Conservation (phyloP, 2,797 vertebrate genomes). For the Tadarida brasiliensis region DNA sequence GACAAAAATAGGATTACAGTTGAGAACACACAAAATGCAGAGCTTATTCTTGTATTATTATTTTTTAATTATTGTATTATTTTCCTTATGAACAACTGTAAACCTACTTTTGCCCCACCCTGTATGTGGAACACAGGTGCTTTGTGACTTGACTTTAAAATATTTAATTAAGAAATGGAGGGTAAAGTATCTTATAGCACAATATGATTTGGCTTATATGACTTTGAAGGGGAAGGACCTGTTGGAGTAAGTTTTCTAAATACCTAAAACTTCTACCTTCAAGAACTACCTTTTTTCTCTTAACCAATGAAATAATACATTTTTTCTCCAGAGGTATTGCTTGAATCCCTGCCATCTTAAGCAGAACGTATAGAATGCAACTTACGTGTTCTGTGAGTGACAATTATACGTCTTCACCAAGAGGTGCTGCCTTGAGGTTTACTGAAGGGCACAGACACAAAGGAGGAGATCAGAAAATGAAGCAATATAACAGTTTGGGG, state of each 20-base stretch:
- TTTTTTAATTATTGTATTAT: not conserved
- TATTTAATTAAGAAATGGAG: slow-evolving; percentile 51
- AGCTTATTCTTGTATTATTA: not conserved
- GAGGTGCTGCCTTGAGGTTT: not conserved
- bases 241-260: slow-evolving; percentile 52
- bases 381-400: not conserved
- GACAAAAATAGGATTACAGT: not conserved
- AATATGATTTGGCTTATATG: not conserved
- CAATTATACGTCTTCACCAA: not conserved
- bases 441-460: not conserved
- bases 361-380: not conserved
- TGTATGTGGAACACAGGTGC: not conserved
- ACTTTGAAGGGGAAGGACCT: not conserved
- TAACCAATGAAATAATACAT: not conserved
- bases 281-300: not conserved
- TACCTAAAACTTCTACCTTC: not conserved
- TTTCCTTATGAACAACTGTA: not conserved
- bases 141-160: slow-evolving; percentile 53
- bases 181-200: not conserved
- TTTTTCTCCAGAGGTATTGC: not conserved
- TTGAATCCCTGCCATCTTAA: slow-evolving; percentile 14
- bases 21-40: not conserved
- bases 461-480: not conserved
- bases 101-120: not conserved
- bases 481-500: not conserved